Base-by-base conservation (phyloP, 2,888 invertebrate genomes). In the Sarcophaga carnaria region DNA sequence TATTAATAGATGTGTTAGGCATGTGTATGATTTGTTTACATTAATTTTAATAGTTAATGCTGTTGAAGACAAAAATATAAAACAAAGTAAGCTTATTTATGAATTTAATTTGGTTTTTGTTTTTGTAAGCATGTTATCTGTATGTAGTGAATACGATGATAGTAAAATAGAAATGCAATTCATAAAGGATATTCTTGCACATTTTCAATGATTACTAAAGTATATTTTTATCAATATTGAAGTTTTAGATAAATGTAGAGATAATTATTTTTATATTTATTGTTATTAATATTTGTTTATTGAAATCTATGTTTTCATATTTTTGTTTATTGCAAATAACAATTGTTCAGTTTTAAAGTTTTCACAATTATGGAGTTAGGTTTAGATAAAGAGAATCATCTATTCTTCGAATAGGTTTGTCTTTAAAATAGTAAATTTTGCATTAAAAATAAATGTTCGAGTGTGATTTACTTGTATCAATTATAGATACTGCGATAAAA, bases 391-490 rank as follows among this genome's bases (percentile, higher is more conserved):
- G 70, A 67, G 78, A 62, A 72, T 45, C 81, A 76, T 80, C 69
- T 87, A 87, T 84, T 84, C 81, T 84, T 81, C 59, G 79, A 81
- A 87, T 82, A 84, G 66, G 60, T 82, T 75, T 66, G 45, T 64
- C 45, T 79, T 75, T 83, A 17, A 37, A 59, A 81, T 64, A 64
- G 63, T 72, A 64, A 69, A 76, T 79, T 76, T 22, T 64, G 66
- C 67, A 71, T 83, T 78, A 59, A 71, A 60, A 69, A 74, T 75
- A n/a, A 78, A 71, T 85, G 74, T 80, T 66, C 63, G 77, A 75
- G 83, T 79, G 74, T 37, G 49, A 67, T 66, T 60, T 60, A 27
- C 79, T 22, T 72, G 71, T 72, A 37, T 63, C 37, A 45, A 14
- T 71, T 66, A 20, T 59, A 14, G 14, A 54, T 54, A 54, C 54